phyloP scores from a whole-genome alignment of 2,113 vertebrate genomes.

The Proteles cristata region DNA sequence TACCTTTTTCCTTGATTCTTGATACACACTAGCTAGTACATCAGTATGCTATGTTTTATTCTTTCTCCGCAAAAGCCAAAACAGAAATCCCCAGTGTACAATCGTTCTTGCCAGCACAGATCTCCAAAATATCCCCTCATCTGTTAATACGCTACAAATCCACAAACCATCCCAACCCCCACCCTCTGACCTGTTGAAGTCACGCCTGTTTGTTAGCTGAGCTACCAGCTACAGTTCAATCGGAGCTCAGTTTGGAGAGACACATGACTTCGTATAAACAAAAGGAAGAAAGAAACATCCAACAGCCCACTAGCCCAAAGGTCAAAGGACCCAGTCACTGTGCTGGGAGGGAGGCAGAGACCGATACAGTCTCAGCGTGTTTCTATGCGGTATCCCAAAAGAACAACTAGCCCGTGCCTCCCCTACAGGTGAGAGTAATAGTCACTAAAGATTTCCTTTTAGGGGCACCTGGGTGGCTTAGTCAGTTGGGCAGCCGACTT shows the following conservation, averaged over 20 bases:
- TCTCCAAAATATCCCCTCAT: background rate
- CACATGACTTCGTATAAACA: background rate
- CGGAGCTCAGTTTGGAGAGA: background rate
- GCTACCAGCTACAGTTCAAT: background rate
- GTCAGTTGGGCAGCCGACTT: too few relatives aligned
- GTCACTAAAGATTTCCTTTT: background rate
- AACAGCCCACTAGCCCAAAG: background rate
- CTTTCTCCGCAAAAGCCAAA: background rate
- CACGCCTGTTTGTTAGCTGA: background rate
- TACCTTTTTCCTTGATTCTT: conserved; percentile 18
- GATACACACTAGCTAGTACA: conserved; percentile 46
- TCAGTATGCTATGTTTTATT: background rate
- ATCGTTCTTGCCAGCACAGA: background rate
- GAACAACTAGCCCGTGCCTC: background rate
- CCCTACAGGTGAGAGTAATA: background rate
- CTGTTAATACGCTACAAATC: background rate
- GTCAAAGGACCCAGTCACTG: background rate
- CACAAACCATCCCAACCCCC: background rate
- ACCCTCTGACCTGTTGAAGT: background rate
- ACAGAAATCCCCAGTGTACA: background rate
- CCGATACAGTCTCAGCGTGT: too few relatives aligned
- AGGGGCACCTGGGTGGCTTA: too few relatives aligned
- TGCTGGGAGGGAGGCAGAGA: background rate
- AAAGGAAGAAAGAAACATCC: background rate
- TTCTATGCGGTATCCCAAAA: too few relatives aligned